Base-by-base conservation (phyloP, 2,797 vertebrate genomes). In the Microctenopoma steveboyesi region DNA sequence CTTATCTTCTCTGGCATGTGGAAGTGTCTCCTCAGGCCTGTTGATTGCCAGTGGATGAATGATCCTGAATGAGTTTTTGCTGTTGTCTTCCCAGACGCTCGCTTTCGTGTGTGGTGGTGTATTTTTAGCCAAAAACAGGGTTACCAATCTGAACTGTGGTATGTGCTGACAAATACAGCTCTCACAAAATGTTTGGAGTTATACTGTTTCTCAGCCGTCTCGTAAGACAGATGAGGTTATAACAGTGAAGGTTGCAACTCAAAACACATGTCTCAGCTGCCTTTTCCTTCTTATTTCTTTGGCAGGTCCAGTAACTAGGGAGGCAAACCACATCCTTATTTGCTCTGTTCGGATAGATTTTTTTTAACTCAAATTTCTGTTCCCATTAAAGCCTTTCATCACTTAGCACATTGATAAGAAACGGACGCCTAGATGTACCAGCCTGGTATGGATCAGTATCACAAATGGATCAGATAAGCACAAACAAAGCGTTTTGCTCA, bases 321-420 rank as follows among this genome's bases (percentile, higher is more conserved):
- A 71, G 54, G 66, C 73, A 54, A 89, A 92, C 88, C 90, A 91
- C 89, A 91, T 90, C 86, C 88, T 90, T 83, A 88, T 86, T 92
- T 83, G 83, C 58, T 82, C 59, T 54, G 57, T 76, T 80, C 72
- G 75, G 70, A 86, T 87, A 64, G 69, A 74, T 71, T 76, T 81
- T 22, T 65, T 42, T 51, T 39, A 79, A 79, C 66, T 79, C 40
- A 62, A 62, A 84, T 83, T 74, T 87, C 84, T 85, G 76, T 76
- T 82, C 79, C 68, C 52, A 84, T 79, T 84, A 76, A 42, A 69
- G 42, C 45, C 81, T 89, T 91, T 89, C 86, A 83, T 87, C 86
- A 79, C 82, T 69, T 65, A 54, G 63, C 2, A 18, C 76, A 58
- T 74, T 72, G 86, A 85, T 89, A 86, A 85, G 76, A 82, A 82